Base-by-base conservation (phyloP, 2,797 vertebrate genomes). In the Scolopax bukidnonensis region DNA sequence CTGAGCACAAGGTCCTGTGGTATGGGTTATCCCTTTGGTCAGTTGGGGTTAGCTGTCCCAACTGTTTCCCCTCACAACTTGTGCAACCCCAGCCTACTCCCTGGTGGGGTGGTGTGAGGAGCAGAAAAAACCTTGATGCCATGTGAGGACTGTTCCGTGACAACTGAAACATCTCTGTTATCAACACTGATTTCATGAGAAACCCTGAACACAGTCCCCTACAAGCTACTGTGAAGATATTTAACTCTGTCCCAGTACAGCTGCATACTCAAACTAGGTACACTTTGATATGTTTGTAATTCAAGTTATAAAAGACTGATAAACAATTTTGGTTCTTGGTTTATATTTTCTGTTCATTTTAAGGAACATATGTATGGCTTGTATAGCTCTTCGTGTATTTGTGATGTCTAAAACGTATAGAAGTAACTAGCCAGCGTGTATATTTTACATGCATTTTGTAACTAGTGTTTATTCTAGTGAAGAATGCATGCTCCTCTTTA, bases 1-100 rank as follows among this genome's bases (percentile, higher is more conserved):
- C 32, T 75, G 23, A 68, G 27, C 41, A 57, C 0, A 1, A 69
- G 1, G 12, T 56, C 48, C 1, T 41, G 5, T 5, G 6, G 8
- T 69, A 1, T 36, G 23, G 56, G 6, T 9, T 57, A 11, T 30
- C 27, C 11, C 21, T 53, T 9, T 19, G 60, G 23, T 41, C n/a
- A 30, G 5, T 2, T 16, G 41, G 32, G 50, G 13, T 43, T 33
- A n/a, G 18, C 30, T 64, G n/a, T 51, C 64, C 32, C 12, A 0
- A 27, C 57, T 23, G 3, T 60, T 30, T 23, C 15, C 45, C 5
- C 38, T 73, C 38, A 9, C 40, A 51, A 0, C 67, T 51, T 51
- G 38, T 41, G 48, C 48, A 63, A 12, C 21, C 9, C 16, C 30
- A 71, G 24, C 27, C 28, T 25, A 0, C 38, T 64, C 2, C 1